Base-by-base conservation (phyloP, 37 sponge, comb jelly and placozoan species). In the Beroe forskalii region DNA sequence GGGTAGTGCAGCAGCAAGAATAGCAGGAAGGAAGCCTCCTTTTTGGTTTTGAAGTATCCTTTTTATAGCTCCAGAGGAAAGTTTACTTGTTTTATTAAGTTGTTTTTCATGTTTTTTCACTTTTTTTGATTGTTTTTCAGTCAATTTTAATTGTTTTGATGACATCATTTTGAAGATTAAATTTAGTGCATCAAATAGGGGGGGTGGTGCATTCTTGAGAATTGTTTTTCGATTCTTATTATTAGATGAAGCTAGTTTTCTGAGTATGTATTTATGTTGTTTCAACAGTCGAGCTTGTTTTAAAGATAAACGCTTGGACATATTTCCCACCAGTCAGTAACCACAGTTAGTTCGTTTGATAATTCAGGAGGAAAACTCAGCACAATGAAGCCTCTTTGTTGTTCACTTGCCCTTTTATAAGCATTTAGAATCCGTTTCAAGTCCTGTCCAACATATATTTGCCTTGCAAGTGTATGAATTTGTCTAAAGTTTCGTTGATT, bases 401-500 rank as follows among this genome's bases (percentile, higher is more conserved):
- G 23, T 25, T 66, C 30, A 14, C n/a, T 8, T 25, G 67, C 30
- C 30, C 67, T 66, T 24, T 66, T 66, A 66, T 25, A 66, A 8
- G 67, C 67, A n/a, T 14, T 24, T 66, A 24, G 8, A 25, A 66
- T 24, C 27, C 67, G 67, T 25, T 66, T 14, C 8, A 66, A 14
- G 20, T 66, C 67, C 28, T 24, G 28, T 8, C 67, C 67, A 25
- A 14, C 23, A 66, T n/a, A 66, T 24, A 66, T 66, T 66, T 66
- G 67, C 8, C 30, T 14, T 14, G 67, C 67, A 8, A 66, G 28
- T 24, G 67, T 66, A 66, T 14, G 23, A 14, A 66, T 24, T 24
- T 66, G 67, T 66, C 67, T 66, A 24, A 25, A 66, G 28, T 66
- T 14, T 66, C 67, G 23, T 25, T 66, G 67, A n/a, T 24, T 66